These are phyloP conservation scores for Muricea muricata DNA, from an alignment of 92 coral and sea anemone genomes.

Conservation along the genomic window DNA sequence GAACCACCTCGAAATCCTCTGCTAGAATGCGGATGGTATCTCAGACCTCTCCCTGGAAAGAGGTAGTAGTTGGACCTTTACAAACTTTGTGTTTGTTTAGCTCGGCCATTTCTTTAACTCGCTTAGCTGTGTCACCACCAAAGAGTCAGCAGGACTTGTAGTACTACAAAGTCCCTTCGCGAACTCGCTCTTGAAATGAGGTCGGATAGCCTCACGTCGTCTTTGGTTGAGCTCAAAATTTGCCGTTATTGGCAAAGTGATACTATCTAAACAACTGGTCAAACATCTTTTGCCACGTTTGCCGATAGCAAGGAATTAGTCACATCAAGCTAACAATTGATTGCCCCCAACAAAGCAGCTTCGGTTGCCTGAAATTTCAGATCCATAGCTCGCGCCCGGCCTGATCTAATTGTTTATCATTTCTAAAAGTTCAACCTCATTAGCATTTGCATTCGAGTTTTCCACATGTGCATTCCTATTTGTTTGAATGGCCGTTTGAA, in stretches of 20 bases:
- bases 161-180: slow-evolving; percentile 66
- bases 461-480: not conserved
- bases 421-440: slow-evolving; percentile 31
- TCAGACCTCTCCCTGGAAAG: slow-evolving; percentile 28
- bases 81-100: slow-evolving; percentile 56
- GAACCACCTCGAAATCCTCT: slow-evolving; percentile 22
- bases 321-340: slow-evolving; percentile 54
- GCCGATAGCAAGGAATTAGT: slow-evolving; percentile 44
- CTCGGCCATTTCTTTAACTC: slow-evolving; percentile 61
- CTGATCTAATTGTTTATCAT: slow-evolving; percentile 5
- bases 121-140: slow-evolving; percentile 64
- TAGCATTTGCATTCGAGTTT: not conserved
- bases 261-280: slow-evolving; percentile 57
- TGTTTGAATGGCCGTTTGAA: not conserved
- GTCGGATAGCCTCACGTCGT: slow-evolving; percentile 58
- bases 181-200: slow-evolving; percentile 57
- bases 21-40: slow-evolving; percentile 21
- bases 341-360: slow-evolving; percentile 37
- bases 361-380: not conserved
- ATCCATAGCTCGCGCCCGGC: not conserved
- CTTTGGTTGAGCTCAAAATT: slow-evolving; percentile 55
- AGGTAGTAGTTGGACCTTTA: not conserved
- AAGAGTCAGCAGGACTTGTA: slow-evolving; percentile 61
- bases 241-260: slow-evolving; percentile 51
- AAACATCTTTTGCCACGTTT: slow-evolving; percentile 47